Conservation (phyloP, 30 jellyfish, hydroid and myxozoan species). For the Cassiopea andromeda region DNA sequence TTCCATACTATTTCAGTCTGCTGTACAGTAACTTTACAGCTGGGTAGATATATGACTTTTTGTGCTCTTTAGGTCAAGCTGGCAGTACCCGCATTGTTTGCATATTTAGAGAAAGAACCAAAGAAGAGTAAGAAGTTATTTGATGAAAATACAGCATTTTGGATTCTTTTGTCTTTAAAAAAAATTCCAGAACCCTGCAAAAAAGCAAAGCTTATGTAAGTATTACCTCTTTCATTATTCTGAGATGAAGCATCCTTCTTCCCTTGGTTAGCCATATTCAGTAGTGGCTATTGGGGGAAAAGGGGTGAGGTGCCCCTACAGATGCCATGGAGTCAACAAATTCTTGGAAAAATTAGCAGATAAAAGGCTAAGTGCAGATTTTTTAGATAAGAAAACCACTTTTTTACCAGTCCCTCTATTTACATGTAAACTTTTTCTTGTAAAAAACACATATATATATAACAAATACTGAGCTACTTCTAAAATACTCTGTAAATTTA, state of each 20-base stretch:
- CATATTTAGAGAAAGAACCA: constrained; percentile 47
- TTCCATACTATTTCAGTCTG: no score
- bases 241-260: background rate
- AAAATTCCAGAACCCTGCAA: constrained; percentile 76
- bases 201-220: constrained; percentile 87
- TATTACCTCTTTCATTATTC: background rate
- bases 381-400: no score
- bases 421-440: no score
- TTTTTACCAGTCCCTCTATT: no score
- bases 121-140: constrained; percentile 59
- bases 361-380: no score
- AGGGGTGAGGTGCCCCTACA: no score
- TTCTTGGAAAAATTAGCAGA: no score
- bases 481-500: no score
- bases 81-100: constrained; percentile 90
- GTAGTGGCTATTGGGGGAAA: background rate
- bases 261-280: background rate
- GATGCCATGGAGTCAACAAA: no score
- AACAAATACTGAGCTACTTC: no score
- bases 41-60: background rate
- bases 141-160: constrained; percentile 64
- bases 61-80: constrained; percentile 71
- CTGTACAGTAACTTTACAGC: no score
- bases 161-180: constrained; percentile 75
- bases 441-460: no score